These are phyloP conservation scores for Remorina albescens DNA, from an alignment of 2,797 vertebrate genomes.

Conservation along the genomic window DNA sequence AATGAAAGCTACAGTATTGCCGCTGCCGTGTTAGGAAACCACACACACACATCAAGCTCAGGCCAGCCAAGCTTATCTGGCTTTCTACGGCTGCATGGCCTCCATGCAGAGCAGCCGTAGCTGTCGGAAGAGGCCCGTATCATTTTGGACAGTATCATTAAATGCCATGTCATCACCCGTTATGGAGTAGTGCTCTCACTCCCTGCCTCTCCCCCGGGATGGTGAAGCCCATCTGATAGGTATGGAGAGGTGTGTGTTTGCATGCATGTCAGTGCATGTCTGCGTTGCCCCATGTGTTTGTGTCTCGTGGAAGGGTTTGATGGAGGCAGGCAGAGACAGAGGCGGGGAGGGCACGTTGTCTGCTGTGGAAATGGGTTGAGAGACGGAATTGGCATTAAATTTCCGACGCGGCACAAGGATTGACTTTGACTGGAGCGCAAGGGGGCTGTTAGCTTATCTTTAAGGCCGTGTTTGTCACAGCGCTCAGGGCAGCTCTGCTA, in stretches of 20 bases:
- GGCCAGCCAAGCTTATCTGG: constrained; percentile 92
- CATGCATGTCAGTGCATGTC: constrained; percentile 59
- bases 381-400: constrained; percentile 96
- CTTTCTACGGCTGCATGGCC: constrained; percentile 78
- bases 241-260: constrained; percentile 72
- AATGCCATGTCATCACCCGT: constrained; percentile 96
- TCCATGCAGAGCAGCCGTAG: constrained; percentile 87
- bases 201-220: constrained; percentile 75
- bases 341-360: constrained; percentile 47
- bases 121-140: constrained; percentile 92
- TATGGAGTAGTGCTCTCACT: constrained; percentile 93
- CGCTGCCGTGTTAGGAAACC: constrained; percentile 67
- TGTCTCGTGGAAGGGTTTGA: constrained; percentile 53
- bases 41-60: constrained; percentile 45
- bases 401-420: constrained; percentile 92
- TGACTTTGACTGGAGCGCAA: constrained; percentile 94
- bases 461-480: constrained; percentile 98
- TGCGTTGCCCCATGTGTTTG: constrained; percentile 60
- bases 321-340: constrained; percentile 62
- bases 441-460: constrained; percentile 91
- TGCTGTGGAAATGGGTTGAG: constrained; percentile 74
- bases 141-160: constrained; percentile 99
- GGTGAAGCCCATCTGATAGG: constrained; percentile 74
- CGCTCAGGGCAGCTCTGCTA: constrained; percentile 86
- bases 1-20: constrained; percentile 89